Evolutionary conservation across 30 jellyfish, hydroid and myxozoan genomes (phyloP).

Genomic region (Morbakka virulenta): DNA sequence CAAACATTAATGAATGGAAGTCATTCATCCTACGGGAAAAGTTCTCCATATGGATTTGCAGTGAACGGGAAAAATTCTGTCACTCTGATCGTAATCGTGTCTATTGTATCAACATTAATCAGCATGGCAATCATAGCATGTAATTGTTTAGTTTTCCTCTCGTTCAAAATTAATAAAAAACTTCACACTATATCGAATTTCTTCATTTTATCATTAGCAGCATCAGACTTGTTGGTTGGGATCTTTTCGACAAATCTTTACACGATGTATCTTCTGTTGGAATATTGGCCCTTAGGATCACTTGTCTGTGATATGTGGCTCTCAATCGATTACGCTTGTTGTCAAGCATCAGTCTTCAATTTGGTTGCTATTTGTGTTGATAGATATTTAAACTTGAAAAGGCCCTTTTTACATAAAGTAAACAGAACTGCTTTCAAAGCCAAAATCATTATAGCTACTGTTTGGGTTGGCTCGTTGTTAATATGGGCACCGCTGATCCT

Average conservation of each 20-base stretch:
- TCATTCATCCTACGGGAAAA: too few relatives aligned
- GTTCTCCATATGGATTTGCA: too few relatives aligned
- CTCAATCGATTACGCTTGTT: slow-evolving; percentile 3
- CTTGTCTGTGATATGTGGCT: slow-evolving; percentile 10
- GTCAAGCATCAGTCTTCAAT: slow-evolving; percentile 15
- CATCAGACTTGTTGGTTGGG: slow-evolving; percentile 7
- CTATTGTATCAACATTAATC: neutral
- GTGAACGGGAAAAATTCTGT: too few relatives aligned
- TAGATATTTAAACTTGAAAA: neutral
- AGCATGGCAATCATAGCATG: neutral
- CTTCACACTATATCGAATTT: slow-evolving; percentile 4
- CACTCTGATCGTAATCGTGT: neutral
- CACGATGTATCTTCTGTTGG: neutral
- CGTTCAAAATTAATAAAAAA: neutral
- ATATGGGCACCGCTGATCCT: slow-evolving; percentile 8
- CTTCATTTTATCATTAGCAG: slow-evolving; percentile 6
- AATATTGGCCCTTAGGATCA: slow-evolving; percentile 8
- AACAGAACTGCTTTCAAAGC: slow-evolving; percentile 2
- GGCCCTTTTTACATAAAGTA: neutral
- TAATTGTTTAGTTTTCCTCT: neutral
- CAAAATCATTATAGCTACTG: neutral
- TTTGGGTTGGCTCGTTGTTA: neutral
- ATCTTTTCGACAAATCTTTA: neutral
- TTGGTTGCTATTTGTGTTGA: slow-evolving; percentile 14
- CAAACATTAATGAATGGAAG: too few relatives aligned